A percentile compares a stretch with the other conserved stretches of the same genome.
Evolutionary conservation across 2,113 vertebrate genomes (phyloP).

Genomic region (Neomonachus schauinslandi): DNA sequence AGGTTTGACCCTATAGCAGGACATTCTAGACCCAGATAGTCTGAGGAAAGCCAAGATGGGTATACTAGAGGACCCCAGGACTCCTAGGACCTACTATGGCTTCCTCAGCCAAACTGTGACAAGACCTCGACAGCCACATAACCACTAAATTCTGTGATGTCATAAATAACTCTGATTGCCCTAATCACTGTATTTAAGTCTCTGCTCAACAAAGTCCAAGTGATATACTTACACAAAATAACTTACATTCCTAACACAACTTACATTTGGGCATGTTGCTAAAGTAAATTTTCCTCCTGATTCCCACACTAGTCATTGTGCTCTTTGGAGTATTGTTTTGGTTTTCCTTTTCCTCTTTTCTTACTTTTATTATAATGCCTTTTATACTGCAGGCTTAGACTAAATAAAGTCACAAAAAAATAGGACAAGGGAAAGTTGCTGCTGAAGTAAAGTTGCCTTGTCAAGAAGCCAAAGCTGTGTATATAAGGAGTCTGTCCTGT

Average conservation of each 20-base stretch:
- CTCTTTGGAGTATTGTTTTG: background rate
- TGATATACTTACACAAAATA: background rate
- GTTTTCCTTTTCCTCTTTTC: background rate
- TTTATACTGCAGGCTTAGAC: background rate
- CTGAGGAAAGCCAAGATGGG: background rate
- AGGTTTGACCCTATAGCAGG: background rate
- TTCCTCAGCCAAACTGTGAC: background rate
- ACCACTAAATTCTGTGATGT: slow-evolving; percentile 37
- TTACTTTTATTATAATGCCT: background rate
- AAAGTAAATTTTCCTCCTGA: background rate
- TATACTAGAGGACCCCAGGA: background rate
- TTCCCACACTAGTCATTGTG: background rate
- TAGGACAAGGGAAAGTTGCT: background rate
- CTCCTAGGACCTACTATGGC: background rate
- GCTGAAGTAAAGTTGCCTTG: background rate
- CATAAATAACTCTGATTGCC: slow-evolving; percentile 21
- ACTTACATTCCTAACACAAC: background rate
- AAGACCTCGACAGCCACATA: background rate
- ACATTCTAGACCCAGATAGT: background rate
- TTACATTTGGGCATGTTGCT: background rate
- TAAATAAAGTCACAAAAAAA: background rate
- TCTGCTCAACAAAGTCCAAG: background rate
- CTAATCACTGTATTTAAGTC: background rate
- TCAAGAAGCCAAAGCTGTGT: background rate
- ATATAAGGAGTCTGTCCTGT: background rate